Conservation (phyloP, 2,888 invertebrate genomes). For the Dimorphilus gyrociliatus region DNA sequence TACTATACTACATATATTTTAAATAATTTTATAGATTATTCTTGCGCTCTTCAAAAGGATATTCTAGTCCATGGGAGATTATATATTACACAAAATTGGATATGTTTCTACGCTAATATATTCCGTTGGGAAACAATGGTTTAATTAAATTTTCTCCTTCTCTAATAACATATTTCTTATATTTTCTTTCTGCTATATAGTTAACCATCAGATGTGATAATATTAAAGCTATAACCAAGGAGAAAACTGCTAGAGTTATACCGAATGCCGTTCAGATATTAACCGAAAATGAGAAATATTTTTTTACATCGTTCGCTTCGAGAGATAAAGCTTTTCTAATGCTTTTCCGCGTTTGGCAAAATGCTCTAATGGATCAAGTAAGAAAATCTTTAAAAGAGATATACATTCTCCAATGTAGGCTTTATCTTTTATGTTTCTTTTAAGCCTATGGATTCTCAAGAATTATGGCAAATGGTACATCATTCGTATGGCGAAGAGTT, state of each 20-base stretch:
- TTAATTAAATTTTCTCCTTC: constrained; percentile 16
- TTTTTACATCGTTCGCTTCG: constrained; percentile 82
- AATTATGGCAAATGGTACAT: constrained; percentile 80
- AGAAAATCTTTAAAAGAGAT: background rate
- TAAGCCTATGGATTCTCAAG: constrained; percentile 56
- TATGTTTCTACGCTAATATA: constrained; percentile 94
- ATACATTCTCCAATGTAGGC: background rate
- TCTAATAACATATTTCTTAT: too few relatives aligned
- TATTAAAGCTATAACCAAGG: constrained; percentile 75
- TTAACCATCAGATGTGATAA: constrained; percentile 72
- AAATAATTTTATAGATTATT: constrained; percentile 83
- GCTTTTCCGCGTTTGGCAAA: constrained; percentile 90
- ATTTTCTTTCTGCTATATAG: constrained; percentile 24
- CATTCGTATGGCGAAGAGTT: constrained; percentile 82
- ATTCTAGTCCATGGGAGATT: constrained; percentile 86
- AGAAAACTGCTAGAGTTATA: constrained; percentile 51
- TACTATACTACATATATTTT: too few relatives aligned
- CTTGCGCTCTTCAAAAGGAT: constrained; percentile 87
- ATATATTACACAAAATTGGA: constrained; percentile 82
- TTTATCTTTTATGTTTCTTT: constrained; percentile 8
- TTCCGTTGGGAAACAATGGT: constrained; percentile 83
- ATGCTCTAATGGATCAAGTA: constrained; percentile 72
- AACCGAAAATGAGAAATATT: constrained; percentile 56
- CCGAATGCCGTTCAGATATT: constrained; percentile 73
- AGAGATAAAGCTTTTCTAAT: constrained; percentile 86